Evolutionary conservation across 2,888 invertebrate species (phyloP).

Genomic region (Acanthoscelides obtectus): DNA sequence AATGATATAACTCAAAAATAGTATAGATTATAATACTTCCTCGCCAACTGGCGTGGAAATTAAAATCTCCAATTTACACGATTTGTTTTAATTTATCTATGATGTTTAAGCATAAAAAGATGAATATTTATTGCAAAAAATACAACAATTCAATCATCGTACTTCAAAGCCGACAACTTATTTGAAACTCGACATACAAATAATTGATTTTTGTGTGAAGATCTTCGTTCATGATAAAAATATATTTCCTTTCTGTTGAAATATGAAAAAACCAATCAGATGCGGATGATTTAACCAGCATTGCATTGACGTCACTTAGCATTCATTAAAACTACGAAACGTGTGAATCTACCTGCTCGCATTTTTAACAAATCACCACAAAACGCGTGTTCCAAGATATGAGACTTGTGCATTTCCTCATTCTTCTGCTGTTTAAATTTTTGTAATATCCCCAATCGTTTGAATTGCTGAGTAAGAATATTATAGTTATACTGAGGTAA

Average conservation of each 20-base stretch:
- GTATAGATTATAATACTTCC: too few species aligned
- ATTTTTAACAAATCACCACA: background rate
- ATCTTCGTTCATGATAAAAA: background rate
- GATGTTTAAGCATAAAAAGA: too few species aligned
- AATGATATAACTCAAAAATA: too few species aligned
- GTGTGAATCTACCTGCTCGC: background rate
- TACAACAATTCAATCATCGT: background rate
- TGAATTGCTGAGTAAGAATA: background rate
- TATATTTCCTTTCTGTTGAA: background rate
- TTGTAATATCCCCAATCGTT: background rate
- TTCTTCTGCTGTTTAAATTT: background rate
- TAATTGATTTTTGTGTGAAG: background rate
- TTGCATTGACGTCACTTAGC: background rate
- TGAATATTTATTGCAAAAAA: too few species aligned
- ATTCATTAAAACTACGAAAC: background rate
- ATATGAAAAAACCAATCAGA: background rate
- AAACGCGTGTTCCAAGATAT: background rate
- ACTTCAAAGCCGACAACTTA: background rate
- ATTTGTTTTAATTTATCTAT: too few species aligned
- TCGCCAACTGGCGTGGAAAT: too few species aligned
- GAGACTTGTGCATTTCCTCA: background rate
- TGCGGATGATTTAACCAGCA: background rate
- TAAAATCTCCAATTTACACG: too few species aligned
- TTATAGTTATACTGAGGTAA: background rate
- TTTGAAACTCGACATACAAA: background rate